A percentile compares a stretch with the other conserved stretches of the same genome.
Evolutionary conservation across 35 echinoderm and acorn worm species (phyloP).

Genomic region (Acanthaster planci): DNA sequence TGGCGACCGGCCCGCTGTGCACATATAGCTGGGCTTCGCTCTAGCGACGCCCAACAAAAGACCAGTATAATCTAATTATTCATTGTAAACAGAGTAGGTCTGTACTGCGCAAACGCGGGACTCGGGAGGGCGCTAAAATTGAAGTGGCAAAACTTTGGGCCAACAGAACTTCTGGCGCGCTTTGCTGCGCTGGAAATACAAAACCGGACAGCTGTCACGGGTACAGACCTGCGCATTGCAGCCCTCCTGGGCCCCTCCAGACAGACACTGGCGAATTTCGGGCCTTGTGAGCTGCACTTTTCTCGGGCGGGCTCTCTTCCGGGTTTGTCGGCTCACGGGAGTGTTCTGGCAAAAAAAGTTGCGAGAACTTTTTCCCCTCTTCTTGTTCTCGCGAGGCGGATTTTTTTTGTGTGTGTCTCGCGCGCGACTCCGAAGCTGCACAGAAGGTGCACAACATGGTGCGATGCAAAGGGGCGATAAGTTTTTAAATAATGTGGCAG

Average conservation of each 20-base stretch:
- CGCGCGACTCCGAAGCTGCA: neutral
- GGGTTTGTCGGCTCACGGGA: neutral
- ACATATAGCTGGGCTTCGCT: conserved; percentile 20
- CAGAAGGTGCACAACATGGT: conserved; percentile 14
- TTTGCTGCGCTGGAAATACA: conserved; percentile 1
- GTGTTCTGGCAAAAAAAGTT: conserved; percentile 1
- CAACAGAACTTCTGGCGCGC: conserved; percentile 17
- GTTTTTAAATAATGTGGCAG: conserved; percentile 27
- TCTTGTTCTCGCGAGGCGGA: neutral
- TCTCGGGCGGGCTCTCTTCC: neutral
- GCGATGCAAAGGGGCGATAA: conserved; percentile 20
- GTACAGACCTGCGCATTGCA: neutral
- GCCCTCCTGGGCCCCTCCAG: neutral
- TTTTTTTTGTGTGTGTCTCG: neutral
- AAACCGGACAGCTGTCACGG: conserved; percentile 20
- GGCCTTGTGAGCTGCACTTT: neutral
- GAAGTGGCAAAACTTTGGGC: conserved; percentile 27
- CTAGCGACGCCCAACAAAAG: conserved; percentile 24
- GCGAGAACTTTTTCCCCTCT: neutral
- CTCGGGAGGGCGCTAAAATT: conserved; percentile 28
- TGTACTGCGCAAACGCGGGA: conserved; percentile 17
- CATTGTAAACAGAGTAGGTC: conserved; percentile 15
- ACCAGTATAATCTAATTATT: conserved; percentile 17
- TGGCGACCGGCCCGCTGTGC: neutral
- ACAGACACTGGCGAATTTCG: neutral